Percentiles rank a stretch among this genome's conserved stretches.
These are phyloP conservation scores for Seladonia tumulorum DNA, from an alignment of 2,888 invertebrate species.

Conservation along the genomic window DNA sequence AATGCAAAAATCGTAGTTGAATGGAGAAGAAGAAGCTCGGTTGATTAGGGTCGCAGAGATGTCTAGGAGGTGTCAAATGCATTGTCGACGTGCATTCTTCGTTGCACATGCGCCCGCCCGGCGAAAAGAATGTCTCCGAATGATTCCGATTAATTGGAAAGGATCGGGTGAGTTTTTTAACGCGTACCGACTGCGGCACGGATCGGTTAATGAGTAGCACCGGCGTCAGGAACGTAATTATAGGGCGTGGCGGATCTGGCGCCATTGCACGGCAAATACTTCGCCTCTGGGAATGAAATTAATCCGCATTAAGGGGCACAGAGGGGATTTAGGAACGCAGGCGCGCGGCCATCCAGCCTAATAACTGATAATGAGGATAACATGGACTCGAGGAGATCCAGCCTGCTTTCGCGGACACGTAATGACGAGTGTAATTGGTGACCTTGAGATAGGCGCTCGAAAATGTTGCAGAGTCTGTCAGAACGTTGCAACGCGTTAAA, in stretches of 20 bases:
- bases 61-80: not conserved
- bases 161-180: constrained; percentile 31
- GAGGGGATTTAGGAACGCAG: constrained; percentile 31
- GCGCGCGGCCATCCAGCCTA: not conserved
- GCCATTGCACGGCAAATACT: constrained; percentile 61
- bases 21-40: not conserved
- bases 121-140: constrained; percentile 25
- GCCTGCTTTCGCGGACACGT: not conserved
- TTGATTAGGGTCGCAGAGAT: not conserved
- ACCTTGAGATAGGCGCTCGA: not conserved
- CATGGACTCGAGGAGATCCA: not conserved
- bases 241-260: constrained; percentile 61
- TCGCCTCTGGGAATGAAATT: constrained; percentile 56
- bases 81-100: not conserved
- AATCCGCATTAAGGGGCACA: constrained; percentile 50
- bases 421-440: not conserved
- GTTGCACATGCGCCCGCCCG: not conserved
- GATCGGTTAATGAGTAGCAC: constrained; percentile 42
- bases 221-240: constrained; percentile 56
- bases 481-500: not conserved
- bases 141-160: constrained; percentile 43
- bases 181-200: constrained; percentile 3
- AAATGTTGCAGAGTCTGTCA: not conserved
- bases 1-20: not conserved
- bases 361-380: constrained; percentile 36